phyloP scores from a whole-genome alignment of 2,797 vertebrate species.

The Poecilia velifera region DNA sequence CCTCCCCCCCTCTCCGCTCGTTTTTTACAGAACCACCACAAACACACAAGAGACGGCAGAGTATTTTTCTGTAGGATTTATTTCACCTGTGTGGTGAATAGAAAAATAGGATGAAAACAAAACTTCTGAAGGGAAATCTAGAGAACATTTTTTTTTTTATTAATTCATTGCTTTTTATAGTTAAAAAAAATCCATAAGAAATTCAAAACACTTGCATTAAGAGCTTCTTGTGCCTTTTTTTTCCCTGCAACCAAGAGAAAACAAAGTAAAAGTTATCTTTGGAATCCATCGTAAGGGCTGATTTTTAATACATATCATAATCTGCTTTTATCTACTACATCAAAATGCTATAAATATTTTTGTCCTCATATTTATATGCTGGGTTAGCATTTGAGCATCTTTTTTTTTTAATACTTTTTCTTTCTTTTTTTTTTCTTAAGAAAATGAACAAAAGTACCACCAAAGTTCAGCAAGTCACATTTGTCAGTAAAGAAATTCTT shows the following conservation, averaged over 20 bases:
- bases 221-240: constrained; percentile 84
- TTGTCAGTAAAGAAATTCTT: constrained; percentile 82
- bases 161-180: constrained; percentile 80
- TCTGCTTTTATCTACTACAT: constrained; percentile 83
- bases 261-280: constrained; percentile 84
- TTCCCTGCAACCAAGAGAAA: constrained; percentile 86
- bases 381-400: constrained; percentile 82
- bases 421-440: constrained; percentile 23
- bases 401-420: constrained; percentile 77
- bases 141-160: constrained; percentile 79
- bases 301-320: constrained; percentile 83
- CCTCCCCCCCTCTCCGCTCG: constrained; percentile 8
- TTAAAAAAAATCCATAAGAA: constrained; percentile 74
- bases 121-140: constrained; percentile 85
- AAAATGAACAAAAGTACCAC: constrained; percentile 83
- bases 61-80: constrained; percentile 79
- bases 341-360: constrained; percentile 87
- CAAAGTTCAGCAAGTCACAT: constrained; percentile 83
- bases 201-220: constrained; percentile 85
- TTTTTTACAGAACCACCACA: constrained; percentile 43
- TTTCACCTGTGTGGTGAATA: constrained; percentile 84
- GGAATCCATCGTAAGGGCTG: constrained; percentile 83
- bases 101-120: constrained; percentile 87
- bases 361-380: constrained; percentile 85
- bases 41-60: constrained; percentile 46